Base-by-base conservation (phyloP, 2,888 invertebrate genomes). In the Lycocerus yunnanus region DNA sequence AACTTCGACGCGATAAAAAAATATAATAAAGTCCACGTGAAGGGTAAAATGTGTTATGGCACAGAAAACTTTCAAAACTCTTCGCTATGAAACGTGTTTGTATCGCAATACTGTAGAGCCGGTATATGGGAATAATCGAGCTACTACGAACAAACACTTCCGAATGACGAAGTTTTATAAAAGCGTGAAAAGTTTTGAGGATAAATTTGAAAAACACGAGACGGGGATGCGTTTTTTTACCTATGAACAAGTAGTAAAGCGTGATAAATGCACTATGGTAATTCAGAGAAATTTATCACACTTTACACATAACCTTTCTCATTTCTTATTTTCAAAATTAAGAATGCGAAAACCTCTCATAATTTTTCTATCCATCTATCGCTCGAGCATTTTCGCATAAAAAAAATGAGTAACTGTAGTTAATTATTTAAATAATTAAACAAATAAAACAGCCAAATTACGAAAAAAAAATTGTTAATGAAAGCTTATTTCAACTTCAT, bases 21-120 rank as follows among this genome's bases (percentile, higher is more conserved):
- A 76, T 76, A 76, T 76, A 72, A 76, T 76, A 76, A 73, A 76
- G 76, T 74, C 68, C 71, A 72, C 71, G 73, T 71, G 76, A 74
- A 71, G 74, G 76, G 76, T 72, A 72, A 76, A 76, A 76, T 74
- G 74, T 76, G 76, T 76, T 76, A 76, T 74, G 69, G 74, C 71
- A 74, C 69, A 76, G 74, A 71, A 74, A 76, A 76, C 74, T 76
- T 71, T 71, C 67, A 71, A 76, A 76, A 76, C 74, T 76, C 76
- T 73, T 76, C 58, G 72, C 74, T 74, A 70, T 67, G 74, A 74
- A 76, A 76, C 76, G 76, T 76, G 76, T 76, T 74, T 72, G 76
- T 76, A 76, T 76, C 74, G 76, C 66, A 76, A 74, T 74, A 76
- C 76, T 71, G 76, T 70, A 75, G 72, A 69, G 69, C 68, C 70